Base-by-base conservation (phyloP, 2,797 vertebrate genomes). In the Sebastes taczanowskii region DNA sequence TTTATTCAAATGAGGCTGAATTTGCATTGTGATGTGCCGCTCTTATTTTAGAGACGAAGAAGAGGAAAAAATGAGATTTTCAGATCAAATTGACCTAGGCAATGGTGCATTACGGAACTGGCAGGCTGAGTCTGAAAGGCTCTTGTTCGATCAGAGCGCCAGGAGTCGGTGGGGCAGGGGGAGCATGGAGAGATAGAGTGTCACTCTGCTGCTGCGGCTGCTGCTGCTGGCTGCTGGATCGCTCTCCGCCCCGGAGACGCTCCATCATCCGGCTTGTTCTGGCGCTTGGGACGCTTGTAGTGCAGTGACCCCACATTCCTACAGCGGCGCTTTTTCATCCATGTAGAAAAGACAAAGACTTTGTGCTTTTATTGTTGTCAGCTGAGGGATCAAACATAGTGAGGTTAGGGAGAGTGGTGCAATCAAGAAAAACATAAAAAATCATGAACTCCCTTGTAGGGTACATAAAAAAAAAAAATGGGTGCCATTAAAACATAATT, bases 81-180 rank as follows among this genome's bases (percentile, higher is more conserved):
- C 97, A 99, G 98, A 99, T 99, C 98, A 99, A 99, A 99, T 99
- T 99, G 98, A 99, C 99, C 98, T 95, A 97, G 97, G 96, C 99
- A 99, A 96, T 97, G 99, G 98, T 98, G 99, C 99, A 96, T 99
- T 97, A 97, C 98, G 96, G 95, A 97, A 95, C 97, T 99, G 98
- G 97, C 98, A 98, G 98, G 97, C 97, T 96, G 95, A 96, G 97
- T 97, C 97, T 97, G 97, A 99, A 97, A 98, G 97, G 96, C 97
- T 97, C 97, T 91, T 98, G 98, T 98, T 98, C 96, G 96, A 97
- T 99, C 97, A 98, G 96, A 97, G 97, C 94, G 95, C 95, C 96
- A 95, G 96, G 92, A 95, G 94, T 95, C 94, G 91, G 86, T 59
- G 92, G 92, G 93, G 94, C 90, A 92, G 91, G 90, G 92, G 85